Evolutionary conservation across 2,113 vertebrate genomes (phyloP), one percentile per base, ranked within the genome.

Genomic region (Bufo gargarizans): DNA sequence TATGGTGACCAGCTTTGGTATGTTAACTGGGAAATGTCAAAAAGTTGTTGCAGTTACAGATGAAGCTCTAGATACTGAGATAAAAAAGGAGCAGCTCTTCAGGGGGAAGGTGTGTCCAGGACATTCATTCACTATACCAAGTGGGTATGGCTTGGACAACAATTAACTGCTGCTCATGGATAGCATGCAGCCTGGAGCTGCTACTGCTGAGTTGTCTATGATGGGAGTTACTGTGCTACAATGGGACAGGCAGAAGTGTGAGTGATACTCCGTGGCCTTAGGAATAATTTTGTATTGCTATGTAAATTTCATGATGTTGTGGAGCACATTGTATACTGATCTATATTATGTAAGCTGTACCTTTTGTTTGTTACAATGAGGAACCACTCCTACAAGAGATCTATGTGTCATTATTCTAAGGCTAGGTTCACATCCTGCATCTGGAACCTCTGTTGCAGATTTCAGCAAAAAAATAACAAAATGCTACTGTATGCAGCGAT

Each of bases 41-140:
- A 33, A 91, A 92, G 22, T 89, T 74, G 49, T 55, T 53, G 81
- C 59, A 61, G 45, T 88, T 58, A 69, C 61, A 84, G 63, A 69
- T 84, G 82, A 65, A 89, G 82, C 81, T 71, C 56, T 67, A 83
- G 78, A 50, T 22, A 93, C 93, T 93, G 93, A 93, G 94, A 95
- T 95, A 94, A 94, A 94, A 92, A 92, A 33, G 1, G 33, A 33
- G 91, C 92, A 89, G 93, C 90, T 95, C 94, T 92, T 95, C 92
- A 91, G 92, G 94, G 94, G 94, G 97, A 97, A 98, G 96, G 97
- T 98, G 97, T 96, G 96, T 95, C 96, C 96, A 90, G 72, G 93
- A 95, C 94, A 95, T 96, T 97, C 94, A 96, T 96, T 97, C 97
- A 97, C 94, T 96, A 95, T 95, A 96, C 97, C 97, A 96, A 93